phyloP scores from a whole-genome alignment of 1,140 invertebrate species.

The Centruroides vittatus region DNA sequence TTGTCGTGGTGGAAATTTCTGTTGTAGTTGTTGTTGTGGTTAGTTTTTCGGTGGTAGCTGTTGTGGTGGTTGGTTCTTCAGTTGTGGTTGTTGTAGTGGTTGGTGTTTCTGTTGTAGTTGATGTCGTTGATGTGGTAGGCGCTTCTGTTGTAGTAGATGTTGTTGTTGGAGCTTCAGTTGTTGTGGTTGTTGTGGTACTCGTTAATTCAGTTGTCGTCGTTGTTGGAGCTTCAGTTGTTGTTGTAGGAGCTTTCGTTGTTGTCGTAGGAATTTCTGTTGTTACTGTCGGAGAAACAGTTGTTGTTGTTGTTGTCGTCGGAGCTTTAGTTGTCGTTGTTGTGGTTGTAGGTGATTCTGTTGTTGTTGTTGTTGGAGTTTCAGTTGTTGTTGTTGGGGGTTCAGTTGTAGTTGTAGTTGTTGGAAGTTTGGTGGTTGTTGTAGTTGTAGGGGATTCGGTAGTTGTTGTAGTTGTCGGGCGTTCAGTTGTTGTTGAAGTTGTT shows the following conservation, averaged over 20 bases:
- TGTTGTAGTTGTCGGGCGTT: not conserved
- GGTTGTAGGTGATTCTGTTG: not conserved
- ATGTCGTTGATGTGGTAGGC: constrained; percentile 1
- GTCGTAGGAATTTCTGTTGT: not conserved
- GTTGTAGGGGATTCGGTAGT: no score
- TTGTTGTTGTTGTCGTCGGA: not conserved
- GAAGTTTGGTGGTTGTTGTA: not conserved
- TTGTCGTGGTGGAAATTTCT: not conserved
- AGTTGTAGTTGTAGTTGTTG: no score
- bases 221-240: not conserved
- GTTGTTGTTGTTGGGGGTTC: no score
- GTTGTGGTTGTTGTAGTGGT: constrained; percentile 1
- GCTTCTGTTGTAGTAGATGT: not conserved
- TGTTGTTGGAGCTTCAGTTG: not conserved
- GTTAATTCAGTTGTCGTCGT: not conserved
- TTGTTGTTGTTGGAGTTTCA: no score
- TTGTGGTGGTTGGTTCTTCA: not conserved
- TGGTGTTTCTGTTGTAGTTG: not conserved
- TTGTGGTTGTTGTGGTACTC: not conserved
- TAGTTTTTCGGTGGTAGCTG: not conserved
- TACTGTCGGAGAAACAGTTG: not conserved
- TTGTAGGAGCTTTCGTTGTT: not conserved
- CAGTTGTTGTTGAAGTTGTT: not conserved
- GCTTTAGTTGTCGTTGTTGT: not conserved
- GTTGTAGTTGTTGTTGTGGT: constrained; percentile 1